Evolutionary conservation across 2,797 vertebrate genomes (phyloP).

Genomic region (Lepus townsendii): DNA sequence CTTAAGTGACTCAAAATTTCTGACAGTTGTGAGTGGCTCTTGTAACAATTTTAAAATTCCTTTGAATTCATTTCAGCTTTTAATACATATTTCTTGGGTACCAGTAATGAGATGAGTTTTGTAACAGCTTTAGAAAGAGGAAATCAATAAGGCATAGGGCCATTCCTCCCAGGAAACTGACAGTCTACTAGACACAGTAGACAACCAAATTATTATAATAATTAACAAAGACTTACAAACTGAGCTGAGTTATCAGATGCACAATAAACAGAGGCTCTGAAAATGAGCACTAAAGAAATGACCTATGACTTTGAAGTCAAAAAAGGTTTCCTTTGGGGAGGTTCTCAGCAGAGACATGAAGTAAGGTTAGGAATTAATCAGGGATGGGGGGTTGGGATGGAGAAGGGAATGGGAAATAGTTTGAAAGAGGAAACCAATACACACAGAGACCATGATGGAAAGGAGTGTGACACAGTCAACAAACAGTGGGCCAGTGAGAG

Average conservation of each 20-base stretch:
- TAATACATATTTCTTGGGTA: neutral
- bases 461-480: neutral
- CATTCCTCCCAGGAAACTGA: neutral
- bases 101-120: neutral
- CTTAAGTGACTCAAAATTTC: neutral
- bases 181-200: neutral
- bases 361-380: neutral
- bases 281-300: neutral
- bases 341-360: neutral
- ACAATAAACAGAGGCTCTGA: neutral
- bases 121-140: neutral
- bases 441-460: neutral
- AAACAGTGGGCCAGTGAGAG: neutral
- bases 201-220: neutral
- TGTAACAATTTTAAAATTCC: conserved; percentile 6
- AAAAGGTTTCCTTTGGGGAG: neutral
- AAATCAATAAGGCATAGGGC: neutral
- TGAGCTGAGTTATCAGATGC: neutral
- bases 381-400: neutral
- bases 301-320: neutral
- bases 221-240: neutral
- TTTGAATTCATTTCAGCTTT: conserved; percentile 38
- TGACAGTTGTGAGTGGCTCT: neutral
- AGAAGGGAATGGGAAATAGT: neutral
- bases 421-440: neutral